Percentiles rank a stretch among this genome's conserved stretches.
Evolutionary conservation across 2,113 vertebrate genomes (phyloP).

Genomic region (Holacanthus passer): DNA sequence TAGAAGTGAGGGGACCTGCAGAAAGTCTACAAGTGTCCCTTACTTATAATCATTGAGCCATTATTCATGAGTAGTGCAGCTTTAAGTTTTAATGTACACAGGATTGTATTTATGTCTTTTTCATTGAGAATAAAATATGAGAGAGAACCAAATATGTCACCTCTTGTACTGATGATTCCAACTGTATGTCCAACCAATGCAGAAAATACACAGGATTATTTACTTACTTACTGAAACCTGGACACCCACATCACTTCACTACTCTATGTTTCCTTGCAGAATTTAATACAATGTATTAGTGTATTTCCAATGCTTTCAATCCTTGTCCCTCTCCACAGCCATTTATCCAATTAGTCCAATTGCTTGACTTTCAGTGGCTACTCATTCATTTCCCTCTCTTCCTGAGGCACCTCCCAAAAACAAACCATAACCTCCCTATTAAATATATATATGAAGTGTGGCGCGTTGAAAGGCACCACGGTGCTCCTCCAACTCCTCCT

Average conservation of each 20-base stretch:
- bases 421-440: neutral
- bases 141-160: neutral
- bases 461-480: neutral
- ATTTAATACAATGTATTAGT: neutral
- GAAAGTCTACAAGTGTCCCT: too few species aligned
- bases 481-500: neutral
- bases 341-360: neutral
- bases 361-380: neutral
- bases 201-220: too few species aligned
- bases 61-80: neutral
- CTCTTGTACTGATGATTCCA: neutral
- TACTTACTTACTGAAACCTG: too few species aligned
- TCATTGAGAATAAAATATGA: neutral
- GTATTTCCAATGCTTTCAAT: neutral
- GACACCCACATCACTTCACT: too few species aligned
- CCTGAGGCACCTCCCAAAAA: constrained; percentile 1
- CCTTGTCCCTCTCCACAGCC: neutral
- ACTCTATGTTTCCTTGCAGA: neutral
- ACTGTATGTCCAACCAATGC: too few species aligned
- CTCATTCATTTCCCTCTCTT: neutral
- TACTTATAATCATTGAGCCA: neutral
- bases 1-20: too few species aligned
- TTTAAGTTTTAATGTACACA: neutral
- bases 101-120: neutral
- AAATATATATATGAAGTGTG: constrained; percentile 3